Evolutionary conservation across 2,113 vertebrate genomes (phyloP).

Genomic region (Euleptes europaea): DNA sequence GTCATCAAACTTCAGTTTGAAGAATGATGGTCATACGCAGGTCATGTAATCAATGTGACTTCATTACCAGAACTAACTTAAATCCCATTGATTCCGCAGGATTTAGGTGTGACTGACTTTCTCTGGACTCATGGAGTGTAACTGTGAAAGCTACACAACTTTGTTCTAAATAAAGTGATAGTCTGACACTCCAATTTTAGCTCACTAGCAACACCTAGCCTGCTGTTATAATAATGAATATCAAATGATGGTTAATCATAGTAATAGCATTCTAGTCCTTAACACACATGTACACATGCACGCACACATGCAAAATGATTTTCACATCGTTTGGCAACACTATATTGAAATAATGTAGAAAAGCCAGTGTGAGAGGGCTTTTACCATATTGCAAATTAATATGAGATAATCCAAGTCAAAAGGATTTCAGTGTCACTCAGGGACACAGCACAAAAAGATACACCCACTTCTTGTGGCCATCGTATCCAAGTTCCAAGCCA

Average conservation of each 20-base stretch:
- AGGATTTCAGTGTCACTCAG: too few species aligned
- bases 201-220: neutral
- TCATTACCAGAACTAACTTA: neutral
- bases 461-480: too few species aligned
- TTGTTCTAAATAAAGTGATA: neutral
- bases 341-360: too few species aligned
- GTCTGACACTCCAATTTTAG: neutral
- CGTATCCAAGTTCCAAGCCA: too few species aligned
- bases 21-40: neutral
- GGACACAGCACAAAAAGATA: too few species aligned
- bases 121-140: neutral
- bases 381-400: too few species aligned
- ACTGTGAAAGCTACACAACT: neutral
- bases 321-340: neutral
- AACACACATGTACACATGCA: too few species aligned
- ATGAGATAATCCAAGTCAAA: too few species aligned
- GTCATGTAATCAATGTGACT: neutral
- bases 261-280: too few species aligned
- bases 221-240: neutral
- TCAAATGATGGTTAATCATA: neutral
- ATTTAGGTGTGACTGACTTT: neutral
- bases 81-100: neutral
- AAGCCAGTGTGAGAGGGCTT: too few species aligned
- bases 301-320: too few species aligned
- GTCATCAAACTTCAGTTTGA: too few species aligned